Percentiles rank a stretch among this genome's conserved stretches.
These are phyloP conservation scores for Heliconius erato DNA, from an alignment of 2,888 invertebrate genomes.

Conservation along the genomic window DNA sequence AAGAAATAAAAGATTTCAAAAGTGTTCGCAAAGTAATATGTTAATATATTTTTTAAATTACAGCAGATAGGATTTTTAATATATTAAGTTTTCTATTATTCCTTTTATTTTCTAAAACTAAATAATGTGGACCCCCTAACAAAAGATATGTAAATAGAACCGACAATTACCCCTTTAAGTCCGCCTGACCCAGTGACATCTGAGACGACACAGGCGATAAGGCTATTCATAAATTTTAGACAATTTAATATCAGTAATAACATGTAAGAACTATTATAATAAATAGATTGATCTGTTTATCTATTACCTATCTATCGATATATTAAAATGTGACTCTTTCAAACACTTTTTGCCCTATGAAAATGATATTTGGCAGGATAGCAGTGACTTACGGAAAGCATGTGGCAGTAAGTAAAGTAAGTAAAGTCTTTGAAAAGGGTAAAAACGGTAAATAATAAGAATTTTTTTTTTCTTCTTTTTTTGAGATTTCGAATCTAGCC, in stretches of 20 bases:
- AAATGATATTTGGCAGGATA: no score
- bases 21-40: background rate
- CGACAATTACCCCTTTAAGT: slow-evolving; percentile 13
- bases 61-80: no score
- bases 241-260: background rate
- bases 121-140: background rate
- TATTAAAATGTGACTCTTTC: background rate
- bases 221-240: slow-evolving; percentile 21
- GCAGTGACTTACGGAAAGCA: no score
- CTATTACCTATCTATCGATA: background rate
- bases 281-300: background rate
- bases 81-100: no score
- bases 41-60: background rate
- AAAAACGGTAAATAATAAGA: no score
- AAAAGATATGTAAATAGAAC: background rate
- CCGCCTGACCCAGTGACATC: slow-evolving; percentile 37
- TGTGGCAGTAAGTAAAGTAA: background rate
- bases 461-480: no score
- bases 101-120: background rate
- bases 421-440: no score
- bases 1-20: background rate
- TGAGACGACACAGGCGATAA: slow-evolving; percentile 19
- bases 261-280: background rate
- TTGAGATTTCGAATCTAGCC: no score
- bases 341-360: no score